These are phyloP conservation scores for Hemistola chrysoprasaria DNA, from an alignment of 2,888 invertebrate species.

Conservation along the genomic window DNA sequence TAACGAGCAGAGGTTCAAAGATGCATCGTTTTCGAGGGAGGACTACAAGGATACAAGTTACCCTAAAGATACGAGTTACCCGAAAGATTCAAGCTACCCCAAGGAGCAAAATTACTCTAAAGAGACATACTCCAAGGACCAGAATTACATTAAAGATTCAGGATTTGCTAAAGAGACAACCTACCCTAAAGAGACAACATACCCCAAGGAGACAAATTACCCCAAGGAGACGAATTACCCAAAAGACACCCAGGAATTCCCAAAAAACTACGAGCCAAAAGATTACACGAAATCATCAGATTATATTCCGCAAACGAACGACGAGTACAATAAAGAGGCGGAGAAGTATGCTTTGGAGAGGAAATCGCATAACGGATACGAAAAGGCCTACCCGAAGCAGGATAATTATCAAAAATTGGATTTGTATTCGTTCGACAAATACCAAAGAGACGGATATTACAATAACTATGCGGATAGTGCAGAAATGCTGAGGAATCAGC, in stretches of 20 bases:
- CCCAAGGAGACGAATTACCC: constrained; percentile 15
- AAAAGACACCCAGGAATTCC: constrained; percentile 26
- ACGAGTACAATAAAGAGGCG: constrained; percentile 71
- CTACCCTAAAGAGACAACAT: constrained; percentile 8
- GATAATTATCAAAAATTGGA: constrained; percentile 47
- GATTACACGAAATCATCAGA: constrained; percentile 62
- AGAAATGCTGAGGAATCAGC: constrained; percentile 61
- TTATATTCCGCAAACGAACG: constrained; percentile 67
- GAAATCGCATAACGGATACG: constrained; percentile 57
- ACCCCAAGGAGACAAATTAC: constrained; percentile 4
- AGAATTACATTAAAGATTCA: background rate
- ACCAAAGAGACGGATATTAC: constrained; percentile 34
- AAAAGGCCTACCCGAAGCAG: constrained; percentile 44
- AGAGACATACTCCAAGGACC: constrained; percentile 1
- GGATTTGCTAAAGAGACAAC: constrained; percentile 1
- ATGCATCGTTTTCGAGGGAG: background rate
- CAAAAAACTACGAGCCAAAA: constrained; percentile 52
- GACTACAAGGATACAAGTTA: constrained; percentile 17
- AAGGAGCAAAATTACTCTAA: too few relatives aligned
- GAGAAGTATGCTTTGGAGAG: constrained; percentile 68
- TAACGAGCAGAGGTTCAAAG: background rate
- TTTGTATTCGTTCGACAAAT: constrained; percentile 42
- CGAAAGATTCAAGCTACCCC: constrained; percentile 13
- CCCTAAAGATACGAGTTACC: constrained; percentile 4
- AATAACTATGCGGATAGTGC: constrained; percentile 51